Evolutionary conservation across 2,113 vertebrate genomes (phyloP), one percentile per base, ranked within the genome.

Genomic region (Oncorhynchus keta): DNA sequence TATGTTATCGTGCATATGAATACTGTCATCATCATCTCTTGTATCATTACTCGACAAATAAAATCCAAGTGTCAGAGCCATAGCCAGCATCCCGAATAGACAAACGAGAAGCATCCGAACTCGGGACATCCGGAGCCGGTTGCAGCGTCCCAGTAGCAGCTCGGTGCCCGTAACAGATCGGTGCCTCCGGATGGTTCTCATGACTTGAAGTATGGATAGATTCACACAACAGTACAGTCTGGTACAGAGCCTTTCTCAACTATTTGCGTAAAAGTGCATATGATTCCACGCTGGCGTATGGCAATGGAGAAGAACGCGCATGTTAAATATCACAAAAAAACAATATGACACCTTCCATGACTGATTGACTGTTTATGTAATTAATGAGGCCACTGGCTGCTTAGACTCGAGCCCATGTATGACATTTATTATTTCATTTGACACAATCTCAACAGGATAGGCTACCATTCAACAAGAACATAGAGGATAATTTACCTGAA

Each of bases 81-180:
- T 68, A 4, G 75, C 81, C 79, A 86, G 65, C 74, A 86, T 70
- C 49, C 78, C 11, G 59, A 75, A 81, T 39, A 86, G 39, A 26
- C 81, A 81, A 68, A 86, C 74, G 57, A 86, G 79, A 70, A 86
- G 55, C 14, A 83, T 30, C 51, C 77, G 66, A 49, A 83, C 77
- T 45, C 75, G 77, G 69, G 76, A 83, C 51, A 86, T 76, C 20
- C 32, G 69, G 3, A 68, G 57, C 35, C 75, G 79, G 39, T 76
- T 62, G 48, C 76, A 81, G 16, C 76, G 51, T 61, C 75, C 48
- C 49, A 76, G 22, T 65, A 79, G 81, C 76, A 71, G 74, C 59
- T 35, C 66, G 69, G 72, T 30, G 79, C 32, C 70, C 65, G 51
- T 55, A 18, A 16, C 16, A 55, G 51, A 5, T 55, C 51, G 76